Evolutionary conservation across 2,797 vertebrate species (phyloP).

Genomic region (Rhinophrynus dorsalis): DNA sequence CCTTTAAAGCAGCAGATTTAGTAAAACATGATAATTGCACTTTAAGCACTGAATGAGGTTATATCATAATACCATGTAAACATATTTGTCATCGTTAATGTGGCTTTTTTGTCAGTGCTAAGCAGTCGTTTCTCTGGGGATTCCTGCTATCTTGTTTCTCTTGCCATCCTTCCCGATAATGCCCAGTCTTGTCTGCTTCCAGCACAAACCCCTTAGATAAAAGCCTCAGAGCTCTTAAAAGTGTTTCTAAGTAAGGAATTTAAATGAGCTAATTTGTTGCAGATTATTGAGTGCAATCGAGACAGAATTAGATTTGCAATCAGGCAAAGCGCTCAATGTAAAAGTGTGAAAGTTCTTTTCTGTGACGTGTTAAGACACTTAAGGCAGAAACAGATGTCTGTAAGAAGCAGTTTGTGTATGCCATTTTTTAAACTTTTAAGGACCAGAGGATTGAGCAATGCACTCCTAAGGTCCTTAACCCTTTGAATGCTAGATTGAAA

Average conservation of each 20-base stretch:
- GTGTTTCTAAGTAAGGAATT: constrained; percentile 17
- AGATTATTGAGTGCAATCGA: constrained; percentile 1
- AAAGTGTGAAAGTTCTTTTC: neutral
- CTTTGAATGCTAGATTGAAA: too few species aligned
- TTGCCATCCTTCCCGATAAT: constrained; percentile 9
- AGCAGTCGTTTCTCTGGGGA: neutral
- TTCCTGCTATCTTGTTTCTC: constrained; percentile 1
- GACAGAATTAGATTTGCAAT: neutral
- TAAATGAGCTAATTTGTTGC: neutral
- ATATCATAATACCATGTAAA: too few species aligned
- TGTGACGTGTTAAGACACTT: neutral
- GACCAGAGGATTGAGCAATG: too few species aligned
- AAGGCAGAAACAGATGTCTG: neutral
- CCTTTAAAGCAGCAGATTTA: too few species aligned
- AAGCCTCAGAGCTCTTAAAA: neutral
- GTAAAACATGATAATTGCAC: too few species aligned
- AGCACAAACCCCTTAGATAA: constrained; percentile 19
- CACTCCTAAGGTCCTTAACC: too few species aligned
- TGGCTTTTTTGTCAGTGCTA: neutral
- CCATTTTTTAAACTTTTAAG: too few species aligned
- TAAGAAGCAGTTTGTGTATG: too few species aligned
- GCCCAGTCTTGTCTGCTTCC: constrained; percentile 11
- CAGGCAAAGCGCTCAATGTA: constrained; percentile 31
- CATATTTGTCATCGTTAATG: neutral
- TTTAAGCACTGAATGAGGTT: too few species aligned